Conservation (phyloP, 2,888 invertebrate genomes). For the Nasonia oneida region DNA sequence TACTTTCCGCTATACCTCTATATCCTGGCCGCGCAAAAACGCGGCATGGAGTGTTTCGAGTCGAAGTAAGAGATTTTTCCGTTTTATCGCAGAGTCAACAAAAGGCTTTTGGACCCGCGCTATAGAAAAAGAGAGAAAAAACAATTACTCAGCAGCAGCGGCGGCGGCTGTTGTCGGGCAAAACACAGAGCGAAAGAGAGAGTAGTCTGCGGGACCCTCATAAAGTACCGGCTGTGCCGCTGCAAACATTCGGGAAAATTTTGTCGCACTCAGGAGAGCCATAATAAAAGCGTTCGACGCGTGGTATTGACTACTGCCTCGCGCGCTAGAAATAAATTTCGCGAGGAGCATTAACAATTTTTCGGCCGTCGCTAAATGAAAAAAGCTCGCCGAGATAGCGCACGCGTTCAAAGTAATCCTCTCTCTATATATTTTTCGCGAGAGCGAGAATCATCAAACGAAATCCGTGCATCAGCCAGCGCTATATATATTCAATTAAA, state of each 20-base stretch:
- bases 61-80: background rate
- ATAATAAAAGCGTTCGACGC: constrained; percentile 30
- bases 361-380: background rate
- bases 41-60: background rate
- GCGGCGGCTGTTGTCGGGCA: constrained; percentile 13
- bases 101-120: background rate
- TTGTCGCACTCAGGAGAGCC: constrained; percentile 42
- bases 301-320: constrained; percentile 2
- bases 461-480: too few species aligned
- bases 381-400: background rate
- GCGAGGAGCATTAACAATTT: background rate
- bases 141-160: constrained; percentile 23
- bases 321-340: constrained; percentile 18
- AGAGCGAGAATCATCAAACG: too few species aligned
- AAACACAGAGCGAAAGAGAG: background rate
- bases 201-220: constrained; percentile 38
- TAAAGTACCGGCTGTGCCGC: constrained; percentile 9
- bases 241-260: constrained; percentile 40
- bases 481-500: too few species aligned
- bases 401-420: too few species aligned
- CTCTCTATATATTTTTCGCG: too few species aligned
- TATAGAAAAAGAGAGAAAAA: background rate
- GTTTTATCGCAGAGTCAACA: constrained; percentile 1
- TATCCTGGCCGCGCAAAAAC: background rate
- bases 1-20: background rate